A percentile compares a stretch with the other conserved stretches of the same genome.
phyloP scores from a whole-genome alignment of 2,888 invertebrate genomes.

The Onchidella celtica region DNA sequence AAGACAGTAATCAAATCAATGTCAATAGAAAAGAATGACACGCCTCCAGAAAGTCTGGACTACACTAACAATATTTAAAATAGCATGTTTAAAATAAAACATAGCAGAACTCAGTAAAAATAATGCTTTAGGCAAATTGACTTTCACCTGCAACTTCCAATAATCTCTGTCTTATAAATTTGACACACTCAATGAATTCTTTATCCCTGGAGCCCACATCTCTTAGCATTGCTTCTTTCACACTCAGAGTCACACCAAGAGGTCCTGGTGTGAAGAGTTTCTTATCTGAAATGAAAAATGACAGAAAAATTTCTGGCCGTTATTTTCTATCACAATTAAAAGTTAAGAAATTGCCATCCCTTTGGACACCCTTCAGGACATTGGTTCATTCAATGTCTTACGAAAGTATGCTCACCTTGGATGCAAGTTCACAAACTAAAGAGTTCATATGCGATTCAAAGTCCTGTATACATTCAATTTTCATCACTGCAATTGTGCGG shows the following conservation, averaged over 20 bases:
- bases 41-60: too few relatives aligned
- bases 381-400: too few relatives aligned
- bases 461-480: too few relatives aligned
- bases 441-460: too few relatives aligned
- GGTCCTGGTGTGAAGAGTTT: slow-evolving; percentile 82
- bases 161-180: slow-evolving; percentile 75
- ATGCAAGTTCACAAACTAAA: too few relatives aligned
- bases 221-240: slow-evolving; percentile 79
- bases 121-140: neutral
- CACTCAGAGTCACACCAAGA: slow-evolving; percentile 77
- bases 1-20: too few relatives aligned
- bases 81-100: too few relatives aligned
- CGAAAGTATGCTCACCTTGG: too few relatives aligned
- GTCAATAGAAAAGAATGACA: too few relatives aligned
- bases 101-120: neutral
- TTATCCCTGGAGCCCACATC: slow-evolving; percentile 81
- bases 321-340: too few relatives aligned
- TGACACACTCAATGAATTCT: slow-evolving; percentile 79
- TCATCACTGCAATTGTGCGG: too few relatives aligned
- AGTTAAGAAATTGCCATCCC: neutral
- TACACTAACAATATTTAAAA: too few relatives aligned
- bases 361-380: neutral
- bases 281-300: slow-evolving; percentile 61
- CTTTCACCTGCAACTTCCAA: slow-evolving; percentile 78
- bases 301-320: neutral